A percentile compares a stretch with the other conserved stretches of the same genome.
Evolutionary conservation across 2,113 vertebrate species (phyloP).

Genomic region (Pygathrix nemaeus): DNA sequence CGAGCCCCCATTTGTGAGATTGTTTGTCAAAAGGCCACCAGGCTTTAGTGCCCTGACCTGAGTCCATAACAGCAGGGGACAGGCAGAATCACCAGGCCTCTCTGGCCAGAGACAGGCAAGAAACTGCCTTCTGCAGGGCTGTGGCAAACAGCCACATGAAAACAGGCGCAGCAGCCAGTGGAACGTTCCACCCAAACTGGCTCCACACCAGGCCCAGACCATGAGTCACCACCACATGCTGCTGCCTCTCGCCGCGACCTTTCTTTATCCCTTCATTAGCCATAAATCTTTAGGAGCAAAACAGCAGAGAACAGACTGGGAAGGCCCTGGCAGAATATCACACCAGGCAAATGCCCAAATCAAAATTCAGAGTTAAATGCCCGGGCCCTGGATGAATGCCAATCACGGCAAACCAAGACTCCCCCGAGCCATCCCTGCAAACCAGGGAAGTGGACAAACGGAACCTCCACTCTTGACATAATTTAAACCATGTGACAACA

Average conservation of each 20-base stretch:
- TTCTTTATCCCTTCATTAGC: slow-evolving; percentile 72
- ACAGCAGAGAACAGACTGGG: slow-evolving; percentile 63
- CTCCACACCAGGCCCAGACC: slow-evolving; percentile 58
- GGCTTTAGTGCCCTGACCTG: slow-evolving; percentile 6
- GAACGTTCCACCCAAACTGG: slow-evolving; percentile 56
- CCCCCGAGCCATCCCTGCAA: not conserved
- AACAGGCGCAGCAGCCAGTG: slow-evolving; percentile 3
- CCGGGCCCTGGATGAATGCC: slow-evolving; percentile 41
- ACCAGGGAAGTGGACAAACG: slow-evolving; percentile 50
- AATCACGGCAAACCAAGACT: not conserved
- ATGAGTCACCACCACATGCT: slow-evolving; percentile 71
- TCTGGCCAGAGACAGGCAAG: slow-evolving; percentile 25
- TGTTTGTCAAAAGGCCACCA: slow-evolving; percentile 22
- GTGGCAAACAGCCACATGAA: slow-evolving; percentile 34
- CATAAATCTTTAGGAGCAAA: slow-evolving; percentile 69
- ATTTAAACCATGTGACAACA: slow-evolving; percentile 10
- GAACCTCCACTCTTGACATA: slow-evolving; percentile 15
- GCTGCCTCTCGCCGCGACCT: slow-evolving; percentile 47
- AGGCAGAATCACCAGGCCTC: not conserved
- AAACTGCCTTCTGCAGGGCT: slow-evolving; percentile 43
- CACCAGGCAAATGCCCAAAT: slow-evolving; percentile 57
- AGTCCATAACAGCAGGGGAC: slow-evolving; percentile 18
- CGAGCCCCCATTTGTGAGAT: not conserved
- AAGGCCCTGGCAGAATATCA: slow-evolving; percentile 55
- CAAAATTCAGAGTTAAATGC: slow-evolving; percentile 68